Percentiles rank a stretch among this genome's conserved stretches.
These are phyloP conservation scores for Hippocampus mohnikei DNA, from an alignment of 2,113 vertebrate genomes.

Conservation along the genomic window DNA sequence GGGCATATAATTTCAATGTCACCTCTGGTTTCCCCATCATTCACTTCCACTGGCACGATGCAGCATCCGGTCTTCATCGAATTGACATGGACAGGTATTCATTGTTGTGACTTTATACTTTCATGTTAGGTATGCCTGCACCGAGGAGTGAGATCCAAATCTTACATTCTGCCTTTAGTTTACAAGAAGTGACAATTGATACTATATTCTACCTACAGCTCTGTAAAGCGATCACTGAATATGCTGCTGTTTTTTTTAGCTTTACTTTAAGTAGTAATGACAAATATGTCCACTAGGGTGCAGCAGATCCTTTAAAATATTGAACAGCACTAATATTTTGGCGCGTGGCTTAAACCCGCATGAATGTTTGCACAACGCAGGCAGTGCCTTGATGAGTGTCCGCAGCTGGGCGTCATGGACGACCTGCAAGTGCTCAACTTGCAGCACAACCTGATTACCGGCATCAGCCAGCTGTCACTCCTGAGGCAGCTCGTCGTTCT, in stretches of 20 bases:
- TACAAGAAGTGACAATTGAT: not conserved
- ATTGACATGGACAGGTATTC: conserved; percentile 84
- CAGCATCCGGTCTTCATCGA: conserved; percentile 74
- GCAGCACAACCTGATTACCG: conserved; percentile 88
- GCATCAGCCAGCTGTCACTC: conserved; percentile 83
- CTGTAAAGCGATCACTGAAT: not conserved
- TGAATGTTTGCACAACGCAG: conserved; percentile 55
- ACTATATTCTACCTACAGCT: not conserved
- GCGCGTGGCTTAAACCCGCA: not conserved
- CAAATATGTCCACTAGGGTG: conserved; percentile 56
- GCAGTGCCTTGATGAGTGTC: conserved; percentile 80
- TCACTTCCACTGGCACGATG: conserved; percentile 73
- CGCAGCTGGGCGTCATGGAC: conserved; percentile 78
- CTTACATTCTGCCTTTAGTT: not conserved
- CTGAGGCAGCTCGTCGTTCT: conserved; percentile 86
- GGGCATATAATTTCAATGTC: conserved; percentile 24
- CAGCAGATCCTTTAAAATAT: conserved; percentile 54
- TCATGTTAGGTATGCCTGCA: too few species aligned
- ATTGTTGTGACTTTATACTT: not conserved
- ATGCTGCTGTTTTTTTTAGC: not conserved
- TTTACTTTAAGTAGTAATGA: not conserved
- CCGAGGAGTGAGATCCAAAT: too few species aligned
- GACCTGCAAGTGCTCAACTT: conserved; percentile 86
- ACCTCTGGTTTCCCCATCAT: conserved; percentile 65
- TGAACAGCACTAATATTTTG: not conserved